A percentile compares a stretch with the other conserved stretches of the same genome.
Conservation (phyloP, 2,113 vertebrate species). For the Meriones unguiculatus region DNA sequence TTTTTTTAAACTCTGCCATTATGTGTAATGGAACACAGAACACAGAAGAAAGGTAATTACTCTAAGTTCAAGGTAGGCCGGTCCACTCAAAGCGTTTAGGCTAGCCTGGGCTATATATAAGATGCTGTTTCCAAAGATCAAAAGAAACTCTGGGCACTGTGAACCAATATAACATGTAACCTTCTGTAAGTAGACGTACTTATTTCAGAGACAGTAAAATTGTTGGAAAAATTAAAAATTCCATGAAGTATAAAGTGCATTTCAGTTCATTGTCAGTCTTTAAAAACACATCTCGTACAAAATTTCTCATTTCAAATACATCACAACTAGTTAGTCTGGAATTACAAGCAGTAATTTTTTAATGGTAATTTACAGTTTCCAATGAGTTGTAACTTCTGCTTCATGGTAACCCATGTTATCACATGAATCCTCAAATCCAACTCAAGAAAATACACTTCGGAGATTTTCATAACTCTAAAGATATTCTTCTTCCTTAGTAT, state of each 20-base stretch:
- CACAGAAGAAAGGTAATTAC: not conserved
- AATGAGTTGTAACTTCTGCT: not conserved
- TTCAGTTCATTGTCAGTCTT: not conserved
- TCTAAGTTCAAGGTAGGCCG: not conserved
- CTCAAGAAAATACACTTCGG: not conserved
- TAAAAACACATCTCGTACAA: not conserved
- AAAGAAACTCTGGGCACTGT: not conserved
- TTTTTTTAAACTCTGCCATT: not conserved
- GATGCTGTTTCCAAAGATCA: not conserved
- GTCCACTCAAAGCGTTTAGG: not conserved
- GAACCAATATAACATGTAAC: not conserved
- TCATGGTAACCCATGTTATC: not conserved
- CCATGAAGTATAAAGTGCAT: not conserved
- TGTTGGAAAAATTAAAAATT: not conserved
- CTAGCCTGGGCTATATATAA: not conserved
- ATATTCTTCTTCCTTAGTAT: not conserved
- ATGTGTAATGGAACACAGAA: not conserved
- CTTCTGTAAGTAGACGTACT: not conserved
- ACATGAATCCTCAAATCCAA: not conserved
- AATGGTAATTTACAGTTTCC: not conserved
- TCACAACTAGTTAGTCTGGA: not conserved
- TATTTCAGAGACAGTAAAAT: not conserved
- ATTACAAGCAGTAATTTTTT: not conserved
- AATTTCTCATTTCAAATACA: not conserved
- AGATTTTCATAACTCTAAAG: not conserved